Conservation (phyloP, 2,113 vertebrate genomes). For the Morone chrysops region DNA sequence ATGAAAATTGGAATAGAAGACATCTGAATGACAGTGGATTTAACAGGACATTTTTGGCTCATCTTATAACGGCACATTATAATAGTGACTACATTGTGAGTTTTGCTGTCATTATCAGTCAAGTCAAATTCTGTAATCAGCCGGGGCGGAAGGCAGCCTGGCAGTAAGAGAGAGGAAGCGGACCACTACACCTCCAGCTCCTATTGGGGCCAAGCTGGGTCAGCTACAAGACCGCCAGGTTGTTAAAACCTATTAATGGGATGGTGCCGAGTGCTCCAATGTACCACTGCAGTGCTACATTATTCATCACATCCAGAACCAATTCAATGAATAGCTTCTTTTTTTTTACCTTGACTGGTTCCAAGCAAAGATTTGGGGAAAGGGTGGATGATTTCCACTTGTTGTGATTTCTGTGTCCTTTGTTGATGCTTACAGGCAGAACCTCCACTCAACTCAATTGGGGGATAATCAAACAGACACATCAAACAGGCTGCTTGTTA, state of each 20-base stretch:
- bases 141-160: constrained; percentile 40
- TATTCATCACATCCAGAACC: constrained; percentile 73
- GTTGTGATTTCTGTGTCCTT: constrained; percentile 66
- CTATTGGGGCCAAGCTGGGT: constrained; percentile 66
- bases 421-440: constrained; percentile 73
- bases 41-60: neutral
- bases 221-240: constrained; percentile 76
- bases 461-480: constrained; percentile 78
- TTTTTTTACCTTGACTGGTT: constrained; percentile 42
- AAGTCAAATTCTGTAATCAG: constrained; percentile 58
- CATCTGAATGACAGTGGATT: neutral
- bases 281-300: constrained; percentile 77
- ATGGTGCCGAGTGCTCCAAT: constrained; percentile 59
- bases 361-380: constrained; percentile 54
- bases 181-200: constrained; percentile 60
- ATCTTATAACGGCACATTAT: constrained; percentile 22
- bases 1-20: neutral
- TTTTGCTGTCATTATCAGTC: constrained; percentile 48
- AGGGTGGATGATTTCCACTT: constrained; percentile 57
- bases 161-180: constrained; percentile 52
- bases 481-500: constrained; percentile 79
- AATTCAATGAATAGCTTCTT: constrained; percentile 66
- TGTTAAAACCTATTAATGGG: constrained; percentile 82
- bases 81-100: constrained; percentile 29
- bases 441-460: constrained; percentile 67